A percentile compares a stretch with the other conserved stretches of the same genome.
Conservation (phyloP, 1,140 invertebrate genomes). For the Choristoneura fumiferana region DNA sequence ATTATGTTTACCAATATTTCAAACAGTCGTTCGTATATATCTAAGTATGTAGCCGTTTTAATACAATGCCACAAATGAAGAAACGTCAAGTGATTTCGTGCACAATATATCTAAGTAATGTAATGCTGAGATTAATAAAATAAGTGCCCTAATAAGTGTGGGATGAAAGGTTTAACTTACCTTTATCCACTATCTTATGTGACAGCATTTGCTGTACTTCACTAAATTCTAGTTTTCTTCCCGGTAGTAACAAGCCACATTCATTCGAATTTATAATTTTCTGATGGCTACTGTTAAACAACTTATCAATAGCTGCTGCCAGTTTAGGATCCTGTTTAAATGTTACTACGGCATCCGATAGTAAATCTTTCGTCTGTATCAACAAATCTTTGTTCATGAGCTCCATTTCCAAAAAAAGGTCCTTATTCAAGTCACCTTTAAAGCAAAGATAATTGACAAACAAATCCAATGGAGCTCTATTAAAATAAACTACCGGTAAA, state of each 20-base stretch:
- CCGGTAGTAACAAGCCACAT: conserved; percentile 39
- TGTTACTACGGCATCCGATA: conserved; percentile 28
- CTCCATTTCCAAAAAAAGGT: conserved; percentile 55
- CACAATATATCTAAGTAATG: too few species aligned
- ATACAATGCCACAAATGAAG: too few species aligned
- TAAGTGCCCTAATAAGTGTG: too few species aligned
- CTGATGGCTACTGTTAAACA: conserved; percentile 28
- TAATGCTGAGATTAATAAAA: too few species aligned
- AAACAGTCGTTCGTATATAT: too few species aligned
- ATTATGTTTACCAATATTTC: too few species aligned
- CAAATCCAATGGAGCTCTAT: conserved; percentile 59
- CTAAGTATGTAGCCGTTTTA: too few species aligned
- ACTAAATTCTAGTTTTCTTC: conserved; percentile 51
- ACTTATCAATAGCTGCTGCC: conserved; percentile 55
- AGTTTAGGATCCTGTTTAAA: conserved; percentile 59
- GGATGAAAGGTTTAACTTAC: not conserved
- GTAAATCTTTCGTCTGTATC: conserved; percentile 42
- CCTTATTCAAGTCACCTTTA: conserved; percentile 40
- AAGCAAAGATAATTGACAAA: conserved; percentile 61
- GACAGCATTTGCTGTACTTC: conserved; percentile 59
- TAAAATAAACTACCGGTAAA: conserved; percentile 63
- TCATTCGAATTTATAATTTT: conserved; percentile 18
- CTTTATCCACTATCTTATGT: conserved; percentile 19
- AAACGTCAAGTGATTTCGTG: too few species aligned
- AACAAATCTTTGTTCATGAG: conserved; percentile 57